phyloP scores from a whole-genome alignment of 1,140 invertebrate genomes.

The Pseudomyrmex gracilis region DNA sequence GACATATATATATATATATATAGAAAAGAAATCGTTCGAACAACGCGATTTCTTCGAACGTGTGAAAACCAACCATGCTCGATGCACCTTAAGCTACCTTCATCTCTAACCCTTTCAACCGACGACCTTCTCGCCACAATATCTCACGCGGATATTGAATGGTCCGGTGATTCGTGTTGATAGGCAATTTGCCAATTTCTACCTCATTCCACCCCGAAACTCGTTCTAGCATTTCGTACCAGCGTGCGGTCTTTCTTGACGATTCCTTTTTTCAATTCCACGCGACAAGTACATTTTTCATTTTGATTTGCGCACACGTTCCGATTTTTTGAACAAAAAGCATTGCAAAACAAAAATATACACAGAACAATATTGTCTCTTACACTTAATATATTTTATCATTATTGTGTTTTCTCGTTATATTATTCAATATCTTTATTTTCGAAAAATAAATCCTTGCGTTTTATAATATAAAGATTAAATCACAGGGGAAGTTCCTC shows the following conservation, averaged over 20 bases:
- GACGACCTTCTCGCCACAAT: conserved; percentile 58
- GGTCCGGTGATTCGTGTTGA: conserved; percentile 70
- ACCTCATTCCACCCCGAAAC: conserved; percentile 46
- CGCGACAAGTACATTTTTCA: conserved; percentile 26
- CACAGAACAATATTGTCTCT: background rate
- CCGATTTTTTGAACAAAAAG: background rate
- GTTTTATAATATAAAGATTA: background rate
- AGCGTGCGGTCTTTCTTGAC: conserved; percentile 29
- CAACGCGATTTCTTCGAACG: conserved; percentile 59
- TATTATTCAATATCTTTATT: no score
- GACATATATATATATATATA: no score
- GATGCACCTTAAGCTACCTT: background rate
- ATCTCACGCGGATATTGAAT: conserved; percentile 72
- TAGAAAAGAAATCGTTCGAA: conserved; percentile 49
- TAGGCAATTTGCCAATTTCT: conserved; percentile 75
- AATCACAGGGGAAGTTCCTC: background rate
- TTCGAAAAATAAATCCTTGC: no score
- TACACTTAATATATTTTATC: background rate
- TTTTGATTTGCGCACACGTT: background rate
- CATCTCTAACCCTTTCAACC: conserved; percentile 23
- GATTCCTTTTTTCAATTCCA: conserved; percentile 30
- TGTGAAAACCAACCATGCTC: conserved; percentile 7
- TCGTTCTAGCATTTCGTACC: conserved; percentile 16
- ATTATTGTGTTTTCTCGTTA: background rate
- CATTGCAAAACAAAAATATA: background rate